Conservation (phyloP, 2,888 invertebrate species). For the Dysmachus trigonus region DNA sequence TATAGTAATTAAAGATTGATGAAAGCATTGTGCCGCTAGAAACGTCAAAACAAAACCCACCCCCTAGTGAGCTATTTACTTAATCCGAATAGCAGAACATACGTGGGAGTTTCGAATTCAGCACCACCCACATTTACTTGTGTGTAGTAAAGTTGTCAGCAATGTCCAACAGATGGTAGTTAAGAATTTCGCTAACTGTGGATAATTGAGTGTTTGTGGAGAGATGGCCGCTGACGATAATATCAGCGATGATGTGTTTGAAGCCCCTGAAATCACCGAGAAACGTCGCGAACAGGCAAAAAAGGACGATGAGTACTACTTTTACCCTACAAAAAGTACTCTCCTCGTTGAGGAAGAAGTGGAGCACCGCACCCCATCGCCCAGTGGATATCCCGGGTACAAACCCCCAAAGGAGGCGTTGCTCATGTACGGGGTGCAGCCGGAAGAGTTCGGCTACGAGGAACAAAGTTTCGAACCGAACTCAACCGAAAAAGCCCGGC, state of each 20-base stretch:
- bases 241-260: slow-evolving; percentile 87
- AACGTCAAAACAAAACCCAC: slow-evolving; percentile 48
- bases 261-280: slow-evolving; percentile 68
- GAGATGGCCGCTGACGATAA: slow-evolving; percentile 75
- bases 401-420: slow-evolving; percentile 77
- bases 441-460: slow-evolving; percentile 48
- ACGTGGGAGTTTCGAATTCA: not conserved
- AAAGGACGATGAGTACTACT: slow-evolving; percentile 54
- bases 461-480: not conserved
- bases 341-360: slow-evolving; percentile 50
- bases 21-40: slow-evolving; percentile 16
- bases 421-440: slow-evolving; percentile 65
- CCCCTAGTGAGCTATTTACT: not conserved
- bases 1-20: not conserved
- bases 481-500: not conserved
- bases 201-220: not conserved
- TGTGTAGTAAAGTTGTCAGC: not conserved
- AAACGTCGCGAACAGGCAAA: slow-evolving; percentile 58
- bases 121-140: not conserved
- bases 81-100: not conserved
- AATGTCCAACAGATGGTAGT: slow-evolving; percentile 39
- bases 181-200: not conserved
- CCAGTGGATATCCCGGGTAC: slow-evolving; percentile 84
- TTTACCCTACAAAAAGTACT: slow-evolving; percentile 11
- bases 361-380: slow-evolving; percentile 68